These are phyloP conservation scores for Vannuccia rotundouncinata DNA, from an alignment of 2,888 invertebrate species.

Conservation along the genomic window DNA sequence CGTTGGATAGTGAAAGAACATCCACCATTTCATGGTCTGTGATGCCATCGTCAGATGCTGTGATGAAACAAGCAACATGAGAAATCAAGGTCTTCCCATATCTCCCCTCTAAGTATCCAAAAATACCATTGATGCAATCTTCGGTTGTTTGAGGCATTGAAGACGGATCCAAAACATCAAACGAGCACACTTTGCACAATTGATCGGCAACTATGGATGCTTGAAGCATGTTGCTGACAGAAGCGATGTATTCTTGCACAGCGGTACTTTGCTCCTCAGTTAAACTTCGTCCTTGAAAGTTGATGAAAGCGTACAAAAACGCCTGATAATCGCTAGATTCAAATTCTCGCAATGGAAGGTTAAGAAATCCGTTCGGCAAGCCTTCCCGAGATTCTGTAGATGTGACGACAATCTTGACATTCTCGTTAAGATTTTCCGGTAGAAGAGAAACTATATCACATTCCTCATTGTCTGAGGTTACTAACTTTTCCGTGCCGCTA, in stretches of 20 bases:
- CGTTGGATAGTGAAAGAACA: constrained; percentile 52
- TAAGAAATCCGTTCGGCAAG: constrained; percentile 11
- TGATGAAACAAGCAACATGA: constrained; percentile 47
- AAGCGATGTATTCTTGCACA: constrained; percentile 38
- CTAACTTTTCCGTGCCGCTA: constrained; percentile 6
- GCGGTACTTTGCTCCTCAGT: constrained; percentile 45
- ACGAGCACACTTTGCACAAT: background rate
- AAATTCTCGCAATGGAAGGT: constrained; percentile 29
- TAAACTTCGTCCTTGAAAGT: constrained; percentile 43
- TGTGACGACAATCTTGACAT: constrained; percentile 30
- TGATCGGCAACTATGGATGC: constrained; percentile 30
- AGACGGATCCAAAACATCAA: background rate
- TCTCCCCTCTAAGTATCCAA: constrained; percentile 46
- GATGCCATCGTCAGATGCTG: constrained; percentile 50
- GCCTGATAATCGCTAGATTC: background rate
- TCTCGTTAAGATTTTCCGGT: constrained; percentile 15
- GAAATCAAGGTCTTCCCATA: constrained; percentile 47
- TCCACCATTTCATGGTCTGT: constrained; percentile 56
- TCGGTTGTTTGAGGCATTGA: background rate
- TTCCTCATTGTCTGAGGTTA: background rate
- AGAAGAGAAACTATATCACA: background rate
- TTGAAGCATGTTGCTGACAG: constrained; percentile 22
- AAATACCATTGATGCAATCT: constrained; percentile 43
- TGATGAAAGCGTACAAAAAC: constrained; percentile 39
- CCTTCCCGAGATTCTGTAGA: background rate